Evolutionary conservation across 2,113 vertebrate genomes (phyloP), one percentile per base, ranked within the genome.

Genomic region (Rafetus swinhoei): DNA sequence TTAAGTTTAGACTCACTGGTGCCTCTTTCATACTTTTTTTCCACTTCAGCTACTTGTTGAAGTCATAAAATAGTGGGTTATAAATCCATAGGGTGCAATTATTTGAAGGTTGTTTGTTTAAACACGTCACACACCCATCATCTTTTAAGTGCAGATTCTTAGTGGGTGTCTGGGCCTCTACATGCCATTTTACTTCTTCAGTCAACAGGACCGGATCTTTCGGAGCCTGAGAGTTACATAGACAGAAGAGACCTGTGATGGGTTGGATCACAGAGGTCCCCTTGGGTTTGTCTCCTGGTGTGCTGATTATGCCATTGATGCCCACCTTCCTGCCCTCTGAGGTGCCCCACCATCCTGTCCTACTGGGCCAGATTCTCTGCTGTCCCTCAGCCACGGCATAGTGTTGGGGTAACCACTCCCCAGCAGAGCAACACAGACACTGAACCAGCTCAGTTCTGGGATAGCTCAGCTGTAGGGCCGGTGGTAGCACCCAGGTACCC

Each of bases 61-160:
- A 95, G 90, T 94, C 94, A 96, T 97, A 97, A 98, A 97, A 96
- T 74, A 29, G 76, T 59, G 80, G 79, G 87, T 91, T 89, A 54
- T 54, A 54, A 54, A 54, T 54, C 14, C 10, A 74, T 52, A 91
- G 69, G 56, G 79, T 87, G 45, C 29, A 56, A 69, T 79, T 91
- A 88, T 94, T 84, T 94, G 89, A 95, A 95, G 86, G 55, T 39
- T 93, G n/a, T 13, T 79, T 86, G 94, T 93, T 35, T 21, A 76
- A 19, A 35, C 9, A 56, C 10, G 10, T 77, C 84, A 54, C 59
- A 57, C 12, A 79, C 29, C 32, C 50, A 24, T 94, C 29, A 13
- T 82, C 4, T 84, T 84, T 79, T 77, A 39, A 93, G 55, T 18
- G 45, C 55, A 74, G 65, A 29, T 22, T 35, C 2, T 18, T 56